A percentile compares a stretch with the other conserved stretches of the same genome.
These are phyloP conservation scores for Hydropotes inermis DNA, from an alignment of 2,113 vertebrate genomes.

Conservation along the genomic window DNA sequence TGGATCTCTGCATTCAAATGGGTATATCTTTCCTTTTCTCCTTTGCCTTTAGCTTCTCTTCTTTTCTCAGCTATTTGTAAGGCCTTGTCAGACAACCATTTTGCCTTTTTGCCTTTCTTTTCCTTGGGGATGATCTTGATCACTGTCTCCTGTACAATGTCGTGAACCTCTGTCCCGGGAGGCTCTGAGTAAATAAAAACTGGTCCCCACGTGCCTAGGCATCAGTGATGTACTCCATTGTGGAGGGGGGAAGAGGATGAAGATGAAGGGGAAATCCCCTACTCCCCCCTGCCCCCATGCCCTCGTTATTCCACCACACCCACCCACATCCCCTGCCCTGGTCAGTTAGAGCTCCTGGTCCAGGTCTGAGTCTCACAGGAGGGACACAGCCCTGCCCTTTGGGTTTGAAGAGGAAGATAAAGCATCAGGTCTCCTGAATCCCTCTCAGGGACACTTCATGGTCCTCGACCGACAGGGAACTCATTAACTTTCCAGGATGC, in stretches of 20 bases:
- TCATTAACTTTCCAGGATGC: not conserved
- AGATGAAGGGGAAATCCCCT: not conserved
- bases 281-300: accelerated
- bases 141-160: not conserved
- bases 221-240: not conserved
- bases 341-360: not conserved
- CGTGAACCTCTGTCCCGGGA: not conserved
- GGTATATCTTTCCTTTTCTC: not conserved
- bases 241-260: not conserved
- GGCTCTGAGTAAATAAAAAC: not conserved
- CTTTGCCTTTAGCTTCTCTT: not conserved
- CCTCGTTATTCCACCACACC: not conserved
- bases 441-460: not conserved
- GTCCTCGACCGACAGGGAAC: not conserved
- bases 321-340: not conserved
- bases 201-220: not conserved
- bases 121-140: not conserved
- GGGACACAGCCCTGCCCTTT: not conserved
- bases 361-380: not conserved
- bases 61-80: not conserved
- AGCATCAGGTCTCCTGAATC: not conserved
- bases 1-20: not conserved
- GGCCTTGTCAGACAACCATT: not conserved
- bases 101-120: not conserved
- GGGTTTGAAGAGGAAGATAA: not conserved